Conservation (phyloP, 2,797 vertebrate genomes). For the Discoglossus pictus region DNA sequence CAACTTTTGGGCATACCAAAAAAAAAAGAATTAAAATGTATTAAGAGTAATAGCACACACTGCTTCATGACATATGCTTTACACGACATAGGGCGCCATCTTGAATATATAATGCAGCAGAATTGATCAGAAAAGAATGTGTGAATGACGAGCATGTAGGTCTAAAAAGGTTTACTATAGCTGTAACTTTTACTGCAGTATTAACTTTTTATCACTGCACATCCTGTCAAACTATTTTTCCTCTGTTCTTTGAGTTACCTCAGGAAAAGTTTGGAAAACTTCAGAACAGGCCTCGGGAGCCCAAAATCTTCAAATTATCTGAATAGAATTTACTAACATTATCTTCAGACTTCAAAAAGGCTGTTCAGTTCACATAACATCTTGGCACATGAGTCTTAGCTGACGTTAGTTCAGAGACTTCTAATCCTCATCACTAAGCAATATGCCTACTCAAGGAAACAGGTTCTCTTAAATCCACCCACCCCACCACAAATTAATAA, state of each 20-base stretch:
- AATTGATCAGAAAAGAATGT: too few relatives aligned
- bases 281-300: neutral
- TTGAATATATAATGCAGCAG: too few relatives aligned
- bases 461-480: constrained; percentile 4
- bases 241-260: neutral
- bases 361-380: constrained; percentile 13
- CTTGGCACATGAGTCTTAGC: constrained; percentile 15
- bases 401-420: constrained; percentile 27
- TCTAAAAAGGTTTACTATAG: too few relatives aligned
- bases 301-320: constrained; percentile 18
- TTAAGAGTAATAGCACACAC: too few relatives aligned
- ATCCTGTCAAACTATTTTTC: neutral
- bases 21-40: too few relatives aligned
- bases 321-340: constrained; percentile 38
- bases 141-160: too few relatives aligned
- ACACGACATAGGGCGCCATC: too few relatives aligned
- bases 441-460: constrained; percentile 5
- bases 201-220: too few relatives aligned
- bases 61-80: too few relatives aligned
- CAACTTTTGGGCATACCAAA: too few relatives aligned
- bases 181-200: too few relatives aligned
- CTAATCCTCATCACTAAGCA: constrained; percentile 31
- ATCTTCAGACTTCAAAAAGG: constrained; percentile 25
- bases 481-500: constrained; percentile 2
- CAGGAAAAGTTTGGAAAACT: constrained; percentile 11